Evolutionary conservation across 2,888 invertebrate species (phyloP).

Genomic region (Ophion obscuratus): DNA sequence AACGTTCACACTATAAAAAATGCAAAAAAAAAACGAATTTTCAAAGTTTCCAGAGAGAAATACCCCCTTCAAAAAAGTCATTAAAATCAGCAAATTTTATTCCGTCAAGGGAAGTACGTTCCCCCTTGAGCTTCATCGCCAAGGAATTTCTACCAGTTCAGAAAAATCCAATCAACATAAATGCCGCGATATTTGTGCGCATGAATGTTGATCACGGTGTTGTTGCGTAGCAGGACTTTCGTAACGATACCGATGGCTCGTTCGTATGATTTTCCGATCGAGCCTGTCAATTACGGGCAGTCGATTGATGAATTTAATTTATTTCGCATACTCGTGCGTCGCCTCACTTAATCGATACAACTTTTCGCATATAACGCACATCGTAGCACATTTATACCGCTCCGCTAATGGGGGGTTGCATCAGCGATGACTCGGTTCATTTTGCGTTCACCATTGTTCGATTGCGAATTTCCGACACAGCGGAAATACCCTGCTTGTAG

Average conservation of each 20-base stretch:
- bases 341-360: conserved; percentile 11
- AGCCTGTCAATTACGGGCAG: neutral
- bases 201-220: neutral
- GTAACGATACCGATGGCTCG: neutral
- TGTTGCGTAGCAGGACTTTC: neutral
- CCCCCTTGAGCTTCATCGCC: neutral
- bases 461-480: conserved; percentile 8
- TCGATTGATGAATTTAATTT: conserved; percentile 12
- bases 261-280: neutral
- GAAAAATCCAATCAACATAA: neutral
- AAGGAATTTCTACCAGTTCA: neutral
- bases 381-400: conserved; percentile 7
- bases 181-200: neutral
- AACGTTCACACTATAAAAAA: too few species aligned
- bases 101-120: too few species aligned
- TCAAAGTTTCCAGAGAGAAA: too few species aligned
- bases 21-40: too few species aligned
- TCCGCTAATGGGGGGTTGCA: conserved; percentile 7
- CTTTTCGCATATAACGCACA: conserved; percentile 6
- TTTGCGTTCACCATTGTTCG: conserved; percentile 24
- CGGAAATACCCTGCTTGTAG: neutral
- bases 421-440: conserved; percentile 25
- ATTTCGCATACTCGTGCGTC: neutral
- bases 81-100: too few species aligned
- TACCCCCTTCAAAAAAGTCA: too few species aligned